A percentile compares a stretch with the other conserved stretches of the same genome.
Evolutionary conservation across 2,797 vertebrate species (phyloP).

Genomic region (Urophycis tenuis): DNA sequence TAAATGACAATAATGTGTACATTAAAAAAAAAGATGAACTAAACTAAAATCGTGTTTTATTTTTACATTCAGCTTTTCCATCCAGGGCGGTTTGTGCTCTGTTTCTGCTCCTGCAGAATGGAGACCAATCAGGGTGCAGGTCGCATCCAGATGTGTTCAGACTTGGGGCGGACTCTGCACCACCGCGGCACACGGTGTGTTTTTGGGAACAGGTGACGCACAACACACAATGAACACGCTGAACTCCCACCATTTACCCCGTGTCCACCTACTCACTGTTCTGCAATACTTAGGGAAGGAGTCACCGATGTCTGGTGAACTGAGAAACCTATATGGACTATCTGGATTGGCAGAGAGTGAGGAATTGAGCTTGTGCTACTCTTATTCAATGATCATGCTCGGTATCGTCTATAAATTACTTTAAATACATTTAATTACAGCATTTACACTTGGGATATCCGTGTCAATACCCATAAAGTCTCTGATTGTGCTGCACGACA

Average conservation of each 20-base stretch:
- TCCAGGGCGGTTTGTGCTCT: constrained; percentile 49
- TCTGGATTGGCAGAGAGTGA: constrained; percentile 12
- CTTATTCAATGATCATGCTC: constrained; percentile 59
- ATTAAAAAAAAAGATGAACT: constrained; percentile 18
- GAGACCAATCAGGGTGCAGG: neutral
- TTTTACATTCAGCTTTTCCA: constrained; percentile 58
- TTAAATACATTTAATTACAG: constrained; percentile 74
- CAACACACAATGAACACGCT: neutral
- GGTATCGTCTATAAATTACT: constrained; percentile 71
- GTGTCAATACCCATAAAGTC: constrained; percentile 33
- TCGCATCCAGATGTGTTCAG: neutral
- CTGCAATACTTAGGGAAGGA: constrained; percentile 15
- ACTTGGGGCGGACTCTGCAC: constrained; percentile 32
- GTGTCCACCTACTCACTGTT: neutral
- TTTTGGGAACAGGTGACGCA: neutral
- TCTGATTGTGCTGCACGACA: constrained; percentile 60
- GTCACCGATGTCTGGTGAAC: constrained; percentile 17
- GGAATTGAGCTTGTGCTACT: constrained; percentile 55
- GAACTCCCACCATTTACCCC: constrained; percentile 25
- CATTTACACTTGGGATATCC: constrained; percentile 64
- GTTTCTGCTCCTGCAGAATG: constrained; percentile 26
- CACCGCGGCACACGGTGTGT: neutral
- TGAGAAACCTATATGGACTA: constrained; percentile 17
- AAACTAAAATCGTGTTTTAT: constrained; percentile 23
- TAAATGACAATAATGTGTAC: constrained; percentile 20